Evolutionary conservation across 2,888 invertebrate genomes (phyloP).

Genomic region (Charanyca ferruginea): DNA sequence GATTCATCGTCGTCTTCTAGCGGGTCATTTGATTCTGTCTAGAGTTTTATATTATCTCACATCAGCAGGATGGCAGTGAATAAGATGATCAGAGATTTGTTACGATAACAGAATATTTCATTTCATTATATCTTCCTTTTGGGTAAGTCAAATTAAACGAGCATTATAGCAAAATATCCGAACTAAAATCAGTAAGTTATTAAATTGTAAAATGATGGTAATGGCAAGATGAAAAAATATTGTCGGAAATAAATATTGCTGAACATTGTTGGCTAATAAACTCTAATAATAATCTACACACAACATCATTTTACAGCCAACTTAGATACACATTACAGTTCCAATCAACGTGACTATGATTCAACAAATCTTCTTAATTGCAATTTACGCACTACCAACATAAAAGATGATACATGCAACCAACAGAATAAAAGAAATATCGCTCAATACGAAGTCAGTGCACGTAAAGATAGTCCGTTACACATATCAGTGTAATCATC

Average conservation of each 20-base stretch:
- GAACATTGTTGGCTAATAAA: slow-evolving; percentile 17
- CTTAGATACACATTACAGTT: slow-evolving; percentile 33
- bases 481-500: slow-evolving; percentile 83
- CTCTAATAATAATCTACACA: slow-evolving; percentile 26
- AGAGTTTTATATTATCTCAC: neutral
- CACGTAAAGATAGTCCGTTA: slow-evolving; percentile 84
- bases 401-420: slow-evolving; percentile 64
- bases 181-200: neutral
- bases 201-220: fast-evolving
- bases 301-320: slow-evolving; percentile 24
- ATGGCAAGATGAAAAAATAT: neutral
- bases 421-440: slow-evolving; percentile 55
- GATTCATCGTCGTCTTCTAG: slow-evolving; percentile 25
- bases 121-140: no score
- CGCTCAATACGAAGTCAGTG: slow-evolving; percentile 67
- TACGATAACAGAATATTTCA: no score
- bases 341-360: slow-evolving; percentile 32
- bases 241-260: slow-evolving; percentile 4
- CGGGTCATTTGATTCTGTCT: neutral
- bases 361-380: slow-evolving; percentile 43
- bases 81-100: no score
- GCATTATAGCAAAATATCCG: neutral
- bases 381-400: slow-evolving; percentile 57
- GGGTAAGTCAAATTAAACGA: slow-evolving; percentile 13
- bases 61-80: neutral